phyloP scores from a whole-genome alignment of 2,113 vertebrate genomes.

The Brevimyrus niger region DNA sequence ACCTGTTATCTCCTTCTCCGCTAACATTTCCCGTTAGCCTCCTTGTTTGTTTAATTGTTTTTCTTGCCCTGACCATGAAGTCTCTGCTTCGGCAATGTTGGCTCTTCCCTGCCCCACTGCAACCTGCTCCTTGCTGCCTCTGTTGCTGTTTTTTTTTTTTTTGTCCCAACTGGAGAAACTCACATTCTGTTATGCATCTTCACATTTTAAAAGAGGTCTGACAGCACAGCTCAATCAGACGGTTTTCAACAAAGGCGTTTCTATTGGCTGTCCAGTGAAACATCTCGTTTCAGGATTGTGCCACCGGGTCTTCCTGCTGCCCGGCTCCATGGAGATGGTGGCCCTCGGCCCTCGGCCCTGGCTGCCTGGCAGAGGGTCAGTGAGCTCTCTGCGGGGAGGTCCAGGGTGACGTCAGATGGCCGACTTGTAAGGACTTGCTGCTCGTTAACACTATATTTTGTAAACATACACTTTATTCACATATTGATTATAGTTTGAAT shows the following conservation, averaged over 20 bases:
- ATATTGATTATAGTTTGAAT: not conserved
- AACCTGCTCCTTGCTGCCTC: not conserved
- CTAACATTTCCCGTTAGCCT: not conserved
- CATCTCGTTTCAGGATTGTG: conserved; percentile 47
- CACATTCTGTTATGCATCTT: not conserved
- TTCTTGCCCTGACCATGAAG: not conserved
- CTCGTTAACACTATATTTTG: no score
- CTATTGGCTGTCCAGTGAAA: not conserved
- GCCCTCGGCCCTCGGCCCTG: conserved; percentile 27
- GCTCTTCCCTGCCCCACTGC: not conserved
- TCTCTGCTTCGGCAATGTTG: not conserved
- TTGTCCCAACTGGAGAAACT: not conserved
- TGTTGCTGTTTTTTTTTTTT: not conserved
- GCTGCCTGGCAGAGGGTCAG: conserved; percentile 36
- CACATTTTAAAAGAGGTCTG: not conserved
- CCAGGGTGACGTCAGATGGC: conserved; percentile 50
- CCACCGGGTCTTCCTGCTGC: conserved; percentile 45
- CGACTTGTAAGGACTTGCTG: conserved; percentile 50
- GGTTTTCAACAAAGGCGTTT: not conserved
- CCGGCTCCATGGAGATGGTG: conserved; percentile 15
- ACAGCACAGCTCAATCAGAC: not conserved
- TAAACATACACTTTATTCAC: not conserved
- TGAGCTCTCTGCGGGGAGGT: conserved; percentile 39
- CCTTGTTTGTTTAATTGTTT: not conserved
- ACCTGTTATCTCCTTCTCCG: not conserved